Conservation (phyloP, 2,888 invertebrate genomes). For the Anoplius nigerrimus region DNA sequence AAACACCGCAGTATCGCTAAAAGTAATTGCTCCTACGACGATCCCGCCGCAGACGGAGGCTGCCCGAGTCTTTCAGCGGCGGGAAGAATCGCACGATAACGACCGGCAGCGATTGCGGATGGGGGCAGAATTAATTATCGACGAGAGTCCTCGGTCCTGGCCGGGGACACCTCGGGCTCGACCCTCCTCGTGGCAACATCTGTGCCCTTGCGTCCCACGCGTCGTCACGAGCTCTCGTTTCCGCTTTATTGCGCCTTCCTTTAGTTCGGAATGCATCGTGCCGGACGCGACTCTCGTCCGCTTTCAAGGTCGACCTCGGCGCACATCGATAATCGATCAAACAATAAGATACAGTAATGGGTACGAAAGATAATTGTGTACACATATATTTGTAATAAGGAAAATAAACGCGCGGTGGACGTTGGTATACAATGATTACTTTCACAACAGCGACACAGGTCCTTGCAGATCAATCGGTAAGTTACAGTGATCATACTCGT, state of each 20-base stretch:
- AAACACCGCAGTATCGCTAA: slow-evolving; percentile 53
- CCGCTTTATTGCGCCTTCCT: slow-evolving; percentile 9
- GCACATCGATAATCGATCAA: slow-evolving; percentile 33
- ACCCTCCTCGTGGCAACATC: not conserved
- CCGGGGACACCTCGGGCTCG: not conserved
- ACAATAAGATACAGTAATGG: slow-evolving; percentile 20
- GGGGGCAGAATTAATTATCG: too few relatives aligned
- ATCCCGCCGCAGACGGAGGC: slow-evolving; percentile 22
- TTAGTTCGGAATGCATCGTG: too few relatives aligned
- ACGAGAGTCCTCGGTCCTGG: too few relatives aligned
- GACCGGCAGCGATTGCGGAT: not conserved
- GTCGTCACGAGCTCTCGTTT: not conserved
- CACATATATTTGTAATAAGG: slow-evolving; percentile 27
- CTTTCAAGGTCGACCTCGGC: slow-evolving; percentile 36
- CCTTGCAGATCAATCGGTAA: not conserved
- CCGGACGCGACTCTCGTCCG: too few relatives aligned
- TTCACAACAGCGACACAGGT: slow-evolving; percentile 48
- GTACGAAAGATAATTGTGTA: slow-evolving; percentile 29
- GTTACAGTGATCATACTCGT: not conserved
- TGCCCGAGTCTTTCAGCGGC: slow-evolving; percentile 27
- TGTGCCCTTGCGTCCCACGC: not conserved
- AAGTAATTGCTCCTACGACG: slow-evolving; percentile 52
- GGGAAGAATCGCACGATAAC: slow-evolving; percentile 27
- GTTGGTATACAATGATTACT: too few relatives aligned
- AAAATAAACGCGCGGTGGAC: too few relatives aligned